phyloP scores from a whole-genome alignment of 2,113 vertebrate genomes.

The Otus sunia region DNA sequence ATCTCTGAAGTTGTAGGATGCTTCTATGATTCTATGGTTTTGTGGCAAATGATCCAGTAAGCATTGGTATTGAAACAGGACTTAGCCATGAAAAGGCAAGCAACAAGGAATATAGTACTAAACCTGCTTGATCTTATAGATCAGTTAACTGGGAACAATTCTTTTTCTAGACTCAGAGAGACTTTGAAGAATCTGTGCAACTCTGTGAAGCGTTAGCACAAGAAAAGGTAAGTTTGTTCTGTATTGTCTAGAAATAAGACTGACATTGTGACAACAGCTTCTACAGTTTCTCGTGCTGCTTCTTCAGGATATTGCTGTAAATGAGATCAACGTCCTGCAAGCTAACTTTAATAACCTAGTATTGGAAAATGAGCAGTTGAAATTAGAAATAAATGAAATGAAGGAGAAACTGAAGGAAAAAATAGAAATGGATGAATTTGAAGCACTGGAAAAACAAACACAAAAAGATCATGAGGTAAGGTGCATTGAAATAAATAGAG shows the following conservation, averaged over 20 bases:
- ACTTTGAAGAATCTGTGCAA: conserved; percentile 81
- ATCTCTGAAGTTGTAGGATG: neutral
- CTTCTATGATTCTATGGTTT: neutral
- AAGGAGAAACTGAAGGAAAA: conserved; percentile 80
- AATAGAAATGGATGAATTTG: conserved; percentile 83
- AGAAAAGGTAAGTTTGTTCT: conserved; percentile 77
- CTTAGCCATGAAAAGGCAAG: neutral
- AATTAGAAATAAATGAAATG: conserved; percentile 76
- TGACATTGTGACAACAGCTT: neutral
- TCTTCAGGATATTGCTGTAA: conserved; percentile 72
- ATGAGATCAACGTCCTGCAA: conserved; percentile 72
- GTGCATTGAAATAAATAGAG: neutral
- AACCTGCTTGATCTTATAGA: neutral
- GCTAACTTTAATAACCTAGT: conserved; percentile 71
- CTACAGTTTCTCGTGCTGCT: neutral
- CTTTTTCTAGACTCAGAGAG: conserved; percentile 60
- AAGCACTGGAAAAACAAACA: conserved; percentile 80
- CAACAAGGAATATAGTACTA: neutral
- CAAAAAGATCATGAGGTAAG: conserved; percentile 85
- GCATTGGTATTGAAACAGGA: neutral
- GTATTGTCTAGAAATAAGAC: neutral
- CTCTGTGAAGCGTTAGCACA: conserved; percentile 79
- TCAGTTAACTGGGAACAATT: neutral
- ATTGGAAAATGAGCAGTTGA: conserved; percentile 74
- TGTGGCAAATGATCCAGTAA: neutral